Evolutionary conservation across 2,888 invertebrate genomes (phyloP).

Genomic region (Pachycephus smyrnensis): DNA sequence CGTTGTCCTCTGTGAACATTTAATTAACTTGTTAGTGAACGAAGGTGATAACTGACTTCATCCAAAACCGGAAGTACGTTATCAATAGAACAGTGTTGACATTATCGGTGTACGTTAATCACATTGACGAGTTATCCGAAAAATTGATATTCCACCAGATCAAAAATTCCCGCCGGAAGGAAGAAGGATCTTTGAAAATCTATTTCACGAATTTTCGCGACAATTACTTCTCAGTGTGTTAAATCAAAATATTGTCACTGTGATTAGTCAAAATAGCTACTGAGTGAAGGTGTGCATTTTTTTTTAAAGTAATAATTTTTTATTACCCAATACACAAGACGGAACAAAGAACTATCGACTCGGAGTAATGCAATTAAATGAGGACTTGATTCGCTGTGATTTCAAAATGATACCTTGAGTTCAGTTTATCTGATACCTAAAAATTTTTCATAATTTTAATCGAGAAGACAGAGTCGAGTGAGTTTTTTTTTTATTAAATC

Average conservation of each 20-base stretch:
- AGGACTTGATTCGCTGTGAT: neutral
- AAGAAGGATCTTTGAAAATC: neutral
- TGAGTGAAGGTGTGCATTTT: neutral
- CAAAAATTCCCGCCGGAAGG: neutral
- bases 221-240: neutral
- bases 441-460: neutral
- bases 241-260: neutral
- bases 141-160: neutral
- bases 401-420: neutral
- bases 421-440: neutral
- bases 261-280: neutral
- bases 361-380: neutral
- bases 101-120: neutral
- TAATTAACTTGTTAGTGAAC: neutral
- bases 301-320: neutral
- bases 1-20: neutral
- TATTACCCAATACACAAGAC: neutral
- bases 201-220: neutral
- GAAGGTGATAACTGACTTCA: neutral
- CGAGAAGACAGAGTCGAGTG: too few species aligned
- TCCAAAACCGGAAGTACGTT: neutral
- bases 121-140: neutral
- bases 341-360: neutral
- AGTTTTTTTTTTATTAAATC: neutral
- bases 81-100: neutral